Base-by-base conservation (phyloP, 2,888 invertebrate genomes). In the Congeria kusceri region DNA sequence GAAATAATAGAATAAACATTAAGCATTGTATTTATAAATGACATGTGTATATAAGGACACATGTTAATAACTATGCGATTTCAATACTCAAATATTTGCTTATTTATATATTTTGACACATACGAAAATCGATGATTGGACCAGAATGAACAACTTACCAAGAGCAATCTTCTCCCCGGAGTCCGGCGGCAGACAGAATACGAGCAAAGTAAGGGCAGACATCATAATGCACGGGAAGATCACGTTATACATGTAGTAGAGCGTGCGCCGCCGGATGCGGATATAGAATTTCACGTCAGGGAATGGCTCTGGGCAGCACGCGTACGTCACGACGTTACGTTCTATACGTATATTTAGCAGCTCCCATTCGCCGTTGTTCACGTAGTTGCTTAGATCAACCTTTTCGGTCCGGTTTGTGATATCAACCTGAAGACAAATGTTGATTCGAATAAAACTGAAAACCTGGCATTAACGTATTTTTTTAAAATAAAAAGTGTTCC, bases 201-300 rank as follows among this genome's bases (percentile, higher is more conserved):
- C 95, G 44, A 95, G 92, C 61, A 95, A 91, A 0, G 95, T 95
- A 61, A 95, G 91, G 95, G 97, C 72, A 93, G 95, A 63, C 97
- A 95, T 94, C 95, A 95, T 95, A 83, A 95, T 94, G 87, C 95
- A 95, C 5, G 95, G 95, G 84, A 95, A 94, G 32, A 95, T 94
- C 44, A 95, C 94, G 90, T 95, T 95, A 92, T 95, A 95, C 92
- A 94, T 93, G 87, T 93, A 93, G 83, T 93, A 93, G 68, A 95
- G 90, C 0, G 94, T 94, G 79, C 94, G 94, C 25, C 95, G 89
- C 20, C 94, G 93, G 65, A 95, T 95, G 71, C 93, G 92, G 49
- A 94, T 90, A 29, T 49, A 67, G 27, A 81, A 81, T 68, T 88
- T 93, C 79, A 93, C 92, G 80, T 93, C 93, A 49, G 93, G 93